These are phyloP conservation scores for Tachypleus tridentatus DNA, from an alignment of 1,140 invertebrate species.

Conservation along the genomic window DNA sequence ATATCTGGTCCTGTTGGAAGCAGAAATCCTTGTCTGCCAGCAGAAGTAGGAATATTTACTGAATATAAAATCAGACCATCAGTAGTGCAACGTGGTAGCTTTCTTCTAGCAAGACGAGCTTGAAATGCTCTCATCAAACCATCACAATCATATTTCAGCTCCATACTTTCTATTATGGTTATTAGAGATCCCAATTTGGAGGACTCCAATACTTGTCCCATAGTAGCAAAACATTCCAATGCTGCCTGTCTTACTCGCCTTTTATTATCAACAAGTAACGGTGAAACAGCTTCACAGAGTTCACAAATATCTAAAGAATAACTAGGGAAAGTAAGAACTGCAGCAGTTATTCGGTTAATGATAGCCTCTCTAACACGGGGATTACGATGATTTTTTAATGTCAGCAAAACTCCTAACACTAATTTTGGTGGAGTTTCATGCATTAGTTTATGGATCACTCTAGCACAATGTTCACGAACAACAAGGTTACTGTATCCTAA, in stretches of 20 bases:
- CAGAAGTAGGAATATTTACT: slow-evolving; percentile 32
- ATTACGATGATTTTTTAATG: slow-evolving; percentile 51
- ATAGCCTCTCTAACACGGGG: slow-evolving; percentile 60
- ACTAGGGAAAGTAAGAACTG: slow-evolving; percentile 62
- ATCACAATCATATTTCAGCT: slow-evolving; percentile 29
- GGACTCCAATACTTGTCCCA: slow-evolving; percentile 56
- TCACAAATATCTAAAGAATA: slow-evolving; percentile 57
- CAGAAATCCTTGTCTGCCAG: slow-evolving; percentile 26
- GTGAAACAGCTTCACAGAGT: slow-evolving; percentile 43
- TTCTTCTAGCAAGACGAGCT: slow-evolving; percentile 45
- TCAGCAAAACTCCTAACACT: slow-evolving; percentile 47
- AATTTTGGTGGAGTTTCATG: slow-evolving; percentile 46
- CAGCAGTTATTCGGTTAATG: slow-evolving; percentile 59
- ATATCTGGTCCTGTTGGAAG: slow-evolving; percentile 44
- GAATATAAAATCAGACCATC: slow-evolving; percentile 27
- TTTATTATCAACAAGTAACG: slow-evolving; percentile 51
- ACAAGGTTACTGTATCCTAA: slow-evolving; percentile 41
- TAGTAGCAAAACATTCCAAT: slow-evolving; percentile 61
- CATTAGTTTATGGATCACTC: slow-evolving; percentile 52
- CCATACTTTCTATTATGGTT: slow-evolving; percentile 32
- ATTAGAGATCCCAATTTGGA: slow-evolving; percentile 32
- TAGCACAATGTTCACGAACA: slow-evolving; percentile 34
- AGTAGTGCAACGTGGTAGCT: slow-evolving; percentile 21
- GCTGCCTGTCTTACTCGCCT: slow-evolving; percentile 61
- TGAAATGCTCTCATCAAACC: slow-evolving; percentile 36